Conservation (phyloP, 2,113 vertebrate species). For the Aegithalos caudatus region DNA sequence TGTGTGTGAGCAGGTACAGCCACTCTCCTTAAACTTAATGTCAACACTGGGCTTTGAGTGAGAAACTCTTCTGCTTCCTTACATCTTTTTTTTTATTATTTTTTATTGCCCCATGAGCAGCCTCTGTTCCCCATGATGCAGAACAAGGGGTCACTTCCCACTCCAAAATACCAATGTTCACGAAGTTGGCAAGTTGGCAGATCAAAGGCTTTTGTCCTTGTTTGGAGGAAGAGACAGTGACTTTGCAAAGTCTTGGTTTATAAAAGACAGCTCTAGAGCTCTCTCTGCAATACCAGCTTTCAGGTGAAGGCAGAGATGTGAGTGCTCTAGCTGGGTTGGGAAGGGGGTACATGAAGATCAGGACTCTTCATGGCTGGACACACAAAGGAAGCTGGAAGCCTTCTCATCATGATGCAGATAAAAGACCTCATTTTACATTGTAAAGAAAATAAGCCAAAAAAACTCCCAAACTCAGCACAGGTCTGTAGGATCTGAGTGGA, state of each 20-base stretch:
- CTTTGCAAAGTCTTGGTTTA: not conserved
- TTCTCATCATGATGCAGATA: not conserved
- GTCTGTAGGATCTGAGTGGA: not conserved
- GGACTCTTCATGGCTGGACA: too few species aligned
- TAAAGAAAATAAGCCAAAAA: not conserved
- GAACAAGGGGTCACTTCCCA: not conserved
- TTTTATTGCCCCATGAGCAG: not conserved
- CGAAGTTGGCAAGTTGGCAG: not conserved
- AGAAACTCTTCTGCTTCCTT: not conserved
- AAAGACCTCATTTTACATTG: not conserved
- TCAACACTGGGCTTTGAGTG: rapidly evolving
- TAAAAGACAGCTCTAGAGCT: not conserved
- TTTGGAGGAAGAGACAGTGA: not conserved
- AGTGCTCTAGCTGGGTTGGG: rapidly evolving
- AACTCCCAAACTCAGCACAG: not conserved
- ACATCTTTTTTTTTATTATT: not conserved
- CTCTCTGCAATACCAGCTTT: not conserved
- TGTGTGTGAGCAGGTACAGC: not conserved
- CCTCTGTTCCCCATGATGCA: not conserved
- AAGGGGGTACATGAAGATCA: not conserved
- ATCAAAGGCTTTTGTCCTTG: not conserved
- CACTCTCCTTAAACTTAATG: not conserved
- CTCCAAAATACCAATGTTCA: not conserved
- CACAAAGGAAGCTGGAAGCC: not conserved
- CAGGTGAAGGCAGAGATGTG: rapidly evolving